phyloP scores from a whole-genome alignment of 2,113 vertebrate genomes.

The Nycticorax nycticorax region DNA sequence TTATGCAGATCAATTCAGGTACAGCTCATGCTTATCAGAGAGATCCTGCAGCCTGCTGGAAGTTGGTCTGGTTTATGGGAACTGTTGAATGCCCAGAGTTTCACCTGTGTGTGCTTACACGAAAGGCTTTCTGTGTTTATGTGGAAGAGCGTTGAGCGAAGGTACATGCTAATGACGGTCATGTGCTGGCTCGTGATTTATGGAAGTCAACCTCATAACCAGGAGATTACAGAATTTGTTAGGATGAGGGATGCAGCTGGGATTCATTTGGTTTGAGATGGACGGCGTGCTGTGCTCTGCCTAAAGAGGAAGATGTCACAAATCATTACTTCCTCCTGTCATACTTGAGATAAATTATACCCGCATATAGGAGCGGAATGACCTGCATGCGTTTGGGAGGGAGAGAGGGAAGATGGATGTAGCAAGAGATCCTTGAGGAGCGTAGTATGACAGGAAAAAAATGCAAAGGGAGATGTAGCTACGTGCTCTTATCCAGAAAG shows the following conservation, averaged over 20 bases:
- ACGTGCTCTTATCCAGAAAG: neutral
- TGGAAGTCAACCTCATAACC: neutral
- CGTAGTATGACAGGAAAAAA: neutral
- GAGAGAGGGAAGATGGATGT: neutral
- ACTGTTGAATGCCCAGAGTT: neutral
- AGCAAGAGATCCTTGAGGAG: neutral
- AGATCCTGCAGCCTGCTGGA: neutral
- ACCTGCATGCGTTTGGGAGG: neutral
- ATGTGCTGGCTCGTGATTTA: neutral
- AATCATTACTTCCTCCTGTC: neutral
- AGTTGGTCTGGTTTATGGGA: neutral
- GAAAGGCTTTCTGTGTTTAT: neutral
- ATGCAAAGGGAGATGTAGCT: neutral
- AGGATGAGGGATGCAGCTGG: neutral
- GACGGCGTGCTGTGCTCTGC: neutral
- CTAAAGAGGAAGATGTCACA: neutral
- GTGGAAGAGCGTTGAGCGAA: neutral
- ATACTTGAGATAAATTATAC: neutral
- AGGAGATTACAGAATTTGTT: neutral
- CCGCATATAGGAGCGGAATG: rapidly evolving
- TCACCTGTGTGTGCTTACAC: neutral
- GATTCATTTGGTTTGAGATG: neutral
- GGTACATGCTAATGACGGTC: neutral
- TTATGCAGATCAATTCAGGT: neutral
- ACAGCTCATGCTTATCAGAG: neutral